Evolutionary conservation across 2,888 invertebrate genomes (phyloP), one percentile per base, ranked within the genome.

Genomic region (Eupithecia dodoneata): DNA sequence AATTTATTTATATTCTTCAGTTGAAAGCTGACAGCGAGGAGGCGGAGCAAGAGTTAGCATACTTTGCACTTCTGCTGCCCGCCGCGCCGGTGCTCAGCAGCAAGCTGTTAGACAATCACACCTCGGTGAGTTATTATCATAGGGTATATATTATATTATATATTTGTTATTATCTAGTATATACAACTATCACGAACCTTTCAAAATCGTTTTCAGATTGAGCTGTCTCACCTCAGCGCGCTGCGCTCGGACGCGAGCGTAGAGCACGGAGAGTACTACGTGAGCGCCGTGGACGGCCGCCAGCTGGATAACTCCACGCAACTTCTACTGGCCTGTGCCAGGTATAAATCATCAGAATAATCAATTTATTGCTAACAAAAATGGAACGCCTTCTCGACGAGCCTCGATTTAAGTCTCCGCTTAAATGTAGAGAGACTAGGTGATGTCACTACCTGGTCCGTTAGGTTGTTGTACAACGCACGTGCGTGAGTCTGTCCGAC

Each of bases 41-140:
- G 0, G 81, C 80, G 0, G 86, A 85, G 81, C 73, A 89, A 0
- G 95, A 96, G 73, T 81, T 95, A 55, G 96, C 97, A 42, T 96
- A 97, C 86, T 96, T 99, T 86, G 96, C 97, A 71, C 93, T 98
- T 87, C 92, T 98, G 76, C 91, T 99, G 81, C 98, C 98, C 0
- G 99, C 98, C 69, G 96, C 97, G 6, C 97, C 98, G 0, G 95
- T 98, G 74, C 81, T 96, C 2, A 82, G 79, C 41, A 49, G 90
- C 12, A 86, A 90, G 0, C 94, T 96, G 76, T 86, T 95, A 0
- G 83, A 85, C 42, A 91, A 91, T 70, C 83, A 85, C 41, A 88
- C 90, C 0, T 63, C 81, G 0, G 91, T 91, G 66, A 88, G 80
- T 81, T 45, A 69, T 30, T 3, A 18, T 63, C 30, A 4, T 52